A percentile compares a stretch with the other conserved stretches of the same genome.
Conservation (phyloP, 1,140 invertebrate genomes). For the Aphaenogaster ashmeadi region DNA sequence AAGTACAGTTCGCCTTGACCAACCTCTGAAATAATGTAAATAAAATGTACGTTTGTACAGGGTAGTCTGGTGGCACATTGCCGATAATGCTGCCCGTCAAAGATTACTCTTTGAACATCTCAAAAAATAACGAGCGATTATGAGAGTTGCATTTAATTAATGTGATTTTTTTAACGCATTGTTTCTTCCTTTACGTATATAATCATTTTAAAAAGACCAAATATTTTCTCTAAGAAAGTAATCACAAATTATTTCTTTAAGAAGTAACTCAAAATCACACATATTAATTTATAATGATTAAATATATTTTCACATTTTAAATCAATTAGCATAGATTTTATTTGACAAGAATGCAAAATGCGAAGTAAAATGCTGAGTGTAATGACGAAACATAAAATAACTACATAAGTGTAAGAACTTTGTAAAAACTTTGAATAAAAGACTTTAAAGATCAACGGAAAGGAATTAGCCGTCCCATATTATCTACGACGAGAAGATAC, state of each 20-base stretch:
- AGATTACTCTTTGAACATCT: conserved; percentile 40
- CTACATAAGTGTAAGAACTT: not conserved
- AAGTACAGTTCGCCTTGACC: conserved; percentile 41
- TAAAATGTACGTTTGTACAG: conserved; percentile 11
- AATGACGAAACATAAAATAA: not conserved
- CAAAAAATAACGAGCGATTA: not conserved
- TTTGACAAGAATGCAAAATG: not conserved
- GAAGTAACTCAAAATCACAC: not conserved
- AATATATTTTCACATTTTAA: not conserved
- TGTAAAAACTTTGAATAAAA: conserved; percentile 12
- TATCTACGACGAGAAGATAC: conserved; percentile 56
- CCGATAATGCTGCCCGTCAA: not conserved
- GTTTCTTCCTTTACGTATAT: not conserved
- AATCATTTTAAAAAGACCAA: not conserved
- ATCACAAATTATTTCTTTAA: not conserved
- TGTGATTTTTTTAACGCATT: not conserved
- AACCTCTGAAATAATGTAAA: conserved; percentile 28
- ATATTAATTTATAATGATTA: not conserved
- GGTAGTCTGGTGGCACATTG: not conserved
- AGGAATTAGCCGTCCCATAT: conserved; percentile 41
- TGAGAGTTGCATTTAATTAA: not conserved
- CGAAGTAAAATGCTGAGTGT: not conserved
- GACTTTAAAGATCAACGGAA: conserved; percentile 38
- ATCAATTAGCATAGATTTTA: not conserved
- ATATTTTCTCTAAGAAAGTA: not conserved